phyloP scores from a whole-genome alignment of 2,113 vertebrate species.

The Spermophilus dauricus region DNA sequence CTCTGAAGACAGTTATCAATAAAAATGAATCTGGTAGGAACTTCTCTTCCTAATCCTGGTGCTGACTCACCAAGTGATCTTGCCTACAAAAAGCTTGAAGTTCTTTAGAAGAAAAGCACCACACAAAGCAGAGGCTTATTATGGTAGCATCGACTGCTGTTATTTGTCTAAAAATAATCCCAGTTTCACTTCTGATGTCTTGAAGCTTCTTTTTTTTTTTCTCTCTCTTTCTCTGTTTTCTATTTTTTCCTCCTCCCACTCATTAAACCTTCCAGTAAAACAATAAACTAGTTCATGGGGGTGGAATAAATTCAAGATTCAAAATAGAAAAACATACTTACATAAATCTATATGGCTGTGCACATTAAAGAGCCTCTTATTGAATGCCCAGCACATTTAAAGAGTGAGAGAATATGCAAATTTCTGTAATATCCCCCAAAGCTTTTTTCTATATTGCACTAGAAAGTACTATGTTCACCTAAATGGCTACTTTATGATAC shows the following conservation, averaged over 20 bases:
- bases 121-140: conserved; percentile 6
- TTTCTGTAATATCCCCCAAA: not conserved
- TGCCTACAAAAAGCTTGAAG: not conserved
- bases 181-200: conserved; percentile 53
- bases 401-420: not conserved
- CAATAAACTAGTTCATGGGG: conserved; percentile 19
- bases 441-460: not conserved
- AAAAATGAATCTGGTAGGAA: not conserved
- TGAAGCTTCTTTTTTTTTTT: not conserved
- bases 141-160: not conserved
- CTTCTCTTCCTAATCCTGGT: not conserved
- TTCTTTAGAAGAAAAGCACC: not conserved
- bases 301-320: conserved; percentile 55
- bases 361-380: not conserved
- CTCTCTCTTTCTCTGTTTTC: conserved; percentile 27
- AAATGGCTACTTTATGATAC: not conserved
- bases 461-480: not conserved
- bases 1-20: not conserved
- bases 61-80: not conserved
- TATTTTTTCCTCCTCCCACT: conserved; percentile 50
- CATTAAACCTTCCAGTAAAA: conserved; percentile 57
- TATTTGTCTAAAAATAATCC: conserved; percentile 61
- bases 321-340: conserved; percentile 44
- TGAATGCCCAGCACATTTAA: not conserved
- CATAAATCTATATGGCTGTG: not conserved